Percentiles rank a stretch among this genome's conserved stretches.
These are phyloP conservation scores for Elysia chlorotica DNA, from an alignment of 1,140 invertebrate species.

Conservation along the genomic window DNA sequence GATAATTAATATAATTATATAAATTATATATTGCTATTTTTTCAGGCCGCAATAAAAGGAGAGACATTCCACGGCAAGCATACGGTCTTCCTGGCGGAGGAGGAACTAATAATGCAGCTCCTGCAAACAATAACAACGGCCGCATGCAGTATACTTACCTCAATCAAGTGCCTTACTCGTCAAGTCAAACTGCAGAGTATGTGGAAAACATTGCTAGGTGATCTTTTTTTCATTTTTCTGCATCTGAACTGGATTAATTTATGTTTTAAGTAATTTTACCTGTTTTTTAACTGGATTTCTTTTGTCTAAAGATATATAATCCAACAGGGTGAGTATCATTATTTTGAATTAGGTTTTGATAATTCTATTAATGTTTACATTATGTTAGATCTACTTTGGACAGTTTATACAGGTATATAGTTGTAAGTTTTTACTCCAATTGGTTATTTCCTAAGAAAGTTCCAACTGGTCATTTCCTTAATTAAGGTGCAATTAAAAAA, in stretches of 20 bases:
- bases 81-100: slow-evolving; percentile 33
- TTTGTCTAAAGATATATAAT: too few relatives aligned
- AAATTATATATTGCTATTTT: too few relatives aligned
- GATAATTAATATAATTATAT: not conserved
- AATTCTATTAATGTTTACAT: too few relatives aligned
- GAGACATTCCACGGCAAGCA: slow-evolving; percentile 23
- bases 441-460: too few relatives aligned
- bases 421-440: too few relatives aligned
- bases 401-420: too few relatives aligned
- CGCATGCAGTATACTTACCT: slow-evolving; percentile 41
- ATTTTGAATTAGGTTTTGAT: too few relatives aligned
- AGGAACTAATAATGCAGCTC: slow-evolving; percentile 26
- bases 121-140: slow-evolving; percentile 30
- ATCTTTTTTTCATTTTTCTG: not conserved
- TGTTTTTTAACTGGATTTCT: not conserved
- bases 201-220: slow-evolving; percentile 53
- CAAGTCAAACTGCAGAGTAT: slow-evolving; percentile 47
- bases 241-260: not conserved
- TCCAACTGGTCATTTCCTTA: too few relatives aligned
- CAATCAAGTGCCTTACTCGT: slow-evolving; percentile 44
- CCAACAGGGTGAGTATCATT: too few relatives aligned
- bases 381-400: too few relatives aligned
- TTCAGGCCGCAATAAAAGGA: not conserved
- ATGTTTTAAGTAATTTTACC: not conserved
- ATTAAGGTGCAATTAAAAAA: too few relatives aligned